Evolutionary conservation across 2,113 vertebrate species (phyloP).

Genomic region (Cyanistes caeruleus): DNA sequence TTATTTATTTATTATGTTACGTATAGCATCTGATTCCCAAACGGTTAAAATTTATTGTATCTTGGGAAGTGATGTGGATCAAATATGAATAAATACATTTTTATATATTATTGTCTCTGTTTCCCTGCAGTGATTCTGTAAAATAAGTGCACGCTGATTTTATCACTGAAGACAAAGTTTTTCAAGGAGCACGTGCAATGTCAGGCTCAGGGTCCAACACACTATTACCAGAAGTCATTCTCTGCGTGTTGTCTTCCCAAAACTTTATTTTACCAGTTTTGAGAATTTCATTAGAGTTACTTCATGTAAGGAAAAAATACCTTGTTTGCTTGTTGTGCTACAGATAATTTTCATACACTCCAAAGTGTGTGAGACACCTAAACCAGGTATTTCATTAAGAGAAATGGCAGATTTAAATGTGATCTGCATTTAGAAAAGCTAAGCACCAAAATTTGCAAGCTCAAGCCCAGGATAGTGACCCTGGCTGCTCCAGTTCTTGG

Average conservation of each 20-base stretch:
- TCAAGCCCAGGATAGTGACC: not conserved
- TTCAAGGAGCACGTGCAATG: not conserved
- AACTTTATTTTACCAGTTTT: not conserved
- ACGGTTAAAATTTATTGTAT: not conserved
- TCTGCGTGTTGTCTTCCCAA: not conserved
- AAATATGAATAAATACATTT: not conserved
- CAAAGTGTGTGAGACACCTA: not conserved
- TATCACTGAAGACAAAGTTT: not conserved
- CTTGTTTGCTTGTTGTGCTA: not conserved
- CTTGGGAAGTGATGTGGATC: not conserved
- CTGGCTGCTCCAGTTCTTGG: not conserved
- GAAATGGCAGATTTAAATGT: not conserved
- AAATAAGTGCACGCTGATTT: not conserved
- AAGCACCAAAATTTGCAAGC: not conserved
- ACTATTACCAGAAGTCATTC: not conserved
- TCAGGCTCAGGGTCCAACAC: not conserved
- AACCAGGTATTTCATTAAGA: not conserved
- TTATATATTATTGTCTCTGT: not conserved
- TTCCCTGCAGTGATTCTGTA: not conserved
- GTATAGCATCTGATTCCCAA: not conserved
- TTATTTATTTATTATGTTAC: not conserved
- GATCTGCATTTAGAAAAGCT: not conserved
- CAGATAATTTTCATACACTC: not conserved
- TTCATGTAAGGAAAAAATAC: not conserved
- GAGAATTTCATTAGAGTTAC: not conserved